Evolutionary conservation across 2,888 invertebrate species (phyloP), one percentile per base, ranked within the genome.

Genomic region (Volucella bombylans): DNA sequence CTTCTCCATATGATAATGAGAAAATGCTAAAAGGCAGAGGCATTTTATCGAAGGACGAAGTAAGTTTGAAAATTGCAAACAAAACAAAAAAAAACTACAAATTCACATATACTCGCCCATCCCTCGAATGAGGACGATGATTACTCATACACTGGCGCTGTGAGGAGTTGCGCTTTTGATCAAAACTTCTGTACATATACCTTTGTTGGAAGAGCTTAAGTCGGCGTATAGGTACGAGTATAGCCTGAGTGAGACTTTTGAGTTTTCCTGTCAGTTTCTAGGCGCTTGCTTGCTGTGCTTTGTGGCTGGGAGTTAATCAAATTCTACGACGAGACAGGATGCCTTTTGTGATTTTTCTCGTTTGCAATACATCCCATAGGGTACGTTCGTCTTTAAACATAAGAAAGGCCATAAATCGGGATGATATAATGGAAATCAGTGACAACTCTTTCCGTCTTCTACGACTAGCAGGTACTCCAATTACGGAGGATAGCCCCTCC

Each of bases 261-360:
- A 47, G 4, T 14, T 23, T 4, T 23, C 23, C 23, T 23, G 23
- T 23, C 23, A 68, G 77, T 49, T 82, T 55, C 59, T 72, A 62
- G 67, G 12, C 82, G n/a, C n/a, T n/a, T n/a, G 54, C 68, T 73
- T 68, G 72, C 68, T 67, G 61, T 62, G 78, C 49, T 49, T 39
- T 64, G 8, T 68, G 62, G 79, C 73, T 83, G 83, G 23, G 55
- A 57, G 81, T 1, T 80, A 85, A 85, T 85, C 85, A 81, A 81
- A 85, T 85, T 81, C 76, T 76, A 72, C 81, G 85, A 72, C 85
- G 67, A 85, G 85, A 85, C 85, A 79, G 79, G 69, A 79, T 83
- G 73, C 74, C 62, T 67, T 74, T 69, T 64, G 62, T 59, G 41
- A 3, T 9, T 54, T 54, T n/a, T 54, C 43, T 54, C 4, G 3